Percentiles rank a stretch among this genome's conserved stretches.
phyloP scores from a whole-genome alignment of 1,140 invertebrate species.

The Drosophila azteca region DNA sequence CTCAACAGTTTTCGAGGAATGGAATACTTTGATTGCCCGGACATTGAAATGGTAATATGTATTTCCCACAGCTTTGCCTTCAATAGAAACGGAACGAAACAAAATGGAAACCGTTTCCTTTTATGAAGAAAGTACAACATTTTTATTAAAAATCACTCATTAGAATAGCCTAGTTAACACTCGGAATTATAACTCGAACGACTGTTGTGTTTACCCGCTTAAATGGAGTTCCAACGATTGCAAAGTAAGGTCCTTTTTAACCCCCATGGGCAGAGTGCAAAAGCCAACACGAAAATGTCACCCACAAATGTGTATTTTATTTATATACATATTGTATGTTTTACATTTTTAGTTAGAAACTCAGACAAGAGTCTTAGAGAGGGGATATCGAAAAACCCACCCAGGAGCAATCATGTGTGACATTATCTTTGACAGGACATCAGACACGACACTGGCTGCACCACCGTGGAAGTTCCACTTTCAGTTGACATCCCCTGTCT shows the following conservation, averaged over 20 bases:
- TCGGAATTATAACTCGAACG: too few relatives aligned
- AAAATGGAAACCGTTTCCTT: too few relatives aligned
- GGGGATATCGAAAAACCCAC: conserved; percentile 15
- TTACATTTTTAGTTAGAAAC: conserved; percentile 79
- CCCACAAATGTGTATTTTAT: conserved; percentile 45
- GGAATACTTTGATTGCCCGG: too few relatives aligned
- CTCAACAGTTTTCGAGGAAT: too few relatives aligned
- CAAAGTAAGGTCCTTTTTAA: not conserved
- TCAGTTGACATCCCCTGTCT: conserved; percentile 62
- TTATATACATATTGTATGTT: conserved; percentile 52
- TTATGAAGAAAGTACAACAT: too few relatives aligned
- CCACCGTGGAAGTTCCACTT: conserved; percentile 53
- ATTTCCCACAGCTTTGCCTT: too few relatives aligned
- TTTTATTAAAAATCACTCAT: too few relatives aligned
- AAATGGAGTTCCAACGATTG: not conserved
- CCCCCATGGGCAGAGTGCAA: conserved; percentile 2
- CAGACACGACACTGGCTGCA: conserved; percentile 22
- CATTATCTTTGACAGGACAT: conserved; percentile 71
- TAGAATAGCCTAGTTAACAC: too few relatives aligned
- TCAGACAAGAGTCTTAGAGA: conserved; percentile 26
- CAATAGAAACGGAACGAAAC: too few relatives aligned
- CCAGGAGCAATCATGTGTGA: conserved; percentile 60
- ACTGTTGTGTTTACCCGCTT: not conserved
- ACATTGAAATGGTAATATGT: too few relatives aligned
- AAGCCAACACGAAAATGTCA: conserved; percentile 25